Evolutionary conservation across 1,140 invertebrate species (phyloP), one percentile per base, ranked within the genome.

Genomic region (Brachionus plicatilis): DNA sequence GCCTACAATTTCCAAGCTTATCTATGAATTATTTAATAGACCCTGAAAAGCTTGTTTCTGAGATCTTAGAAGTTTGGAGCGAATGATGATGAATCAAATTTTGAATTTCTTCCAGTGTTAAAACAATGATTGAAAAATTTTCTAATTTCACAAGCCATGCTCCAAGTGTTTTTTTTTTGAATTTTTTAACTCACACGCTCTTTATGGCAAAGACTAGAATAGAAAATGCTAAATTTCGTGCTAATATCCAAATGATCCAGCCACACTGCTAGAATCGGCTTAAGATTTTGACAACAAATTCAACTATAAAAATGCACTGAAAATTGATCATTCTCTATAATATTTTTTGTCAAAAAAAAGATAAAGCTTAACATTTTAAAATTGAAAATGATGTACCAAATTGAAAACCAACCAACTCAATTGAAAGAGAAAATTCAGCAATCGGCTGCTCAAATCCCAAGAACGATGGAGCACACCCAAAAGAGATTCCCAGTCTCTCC

Each of bases 371-470:
- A 7, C 33, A 7, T 37, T 37, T 7, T 7, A 50, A 50, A 76
- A 76, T 0, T 29, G 17, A 75, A 75, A 75, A 75, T 75, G 70
- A 75, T 75, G 70, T 75, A 41, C 41, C 70, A 47, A 68, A 68
- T 68, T 41, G 68, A 41, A 76, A 24, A 27, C 17, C 72, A 76
- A 76, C 72, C 41, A 76, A n/a, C 43, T 50, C 41, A 50, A 76
- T 50, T 50, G 20, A 47, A 50, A 20, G 72, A 76, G 43, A 76
- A 12, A 47, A 76, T 76, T 45, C 72, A 76, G 4, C 72, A 76
- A 75, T 17, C 41, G 0, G 37, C 8, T 47, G 33, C 17, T 50
- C 72, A 76, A 50, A 29, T 76, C 43, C 72, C 72, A 76, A 76
- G 27, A 50, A 76, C 3, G 8, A 27, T 76, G n/a, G 72, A 76